phyloP scores from a whole-genome alignment of 2,797 vertebrate genomes.

The Apogon hyalosoma region DNA sequence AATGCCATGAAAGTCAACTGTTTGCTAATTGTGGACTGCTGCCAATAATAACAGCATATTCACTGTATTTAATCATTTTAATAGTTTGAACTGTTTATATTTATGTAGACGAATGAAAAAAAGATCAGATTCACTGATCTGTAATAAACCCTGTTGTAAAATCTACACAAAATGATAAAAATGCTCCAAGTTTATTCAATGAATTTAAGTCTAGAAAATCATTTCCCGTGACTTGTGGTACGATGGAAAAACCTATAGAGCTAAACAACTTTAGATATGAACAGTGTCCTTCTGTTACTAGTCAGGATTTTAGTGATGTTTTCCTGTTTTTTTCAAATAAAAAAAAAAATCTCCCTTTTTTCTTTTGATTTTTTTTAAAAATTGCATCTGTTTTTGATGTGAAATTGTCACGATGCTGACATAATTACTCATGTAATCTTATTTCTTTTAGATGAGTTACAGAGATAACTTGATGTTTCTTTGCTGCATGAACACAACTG shows the following conservation, averaged over 20 bases:
- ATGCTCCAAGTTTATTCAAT: slow-evolving; percentile 12
- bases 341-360: slow-evolving; percentile 23
- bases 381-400: slow-evolving; percentile 74
- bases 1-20: slow-evolving; percentile 34
- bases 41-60: slow-evolving; percentile 37
- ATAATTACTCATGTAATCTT: slow-evolving; percentile 69
- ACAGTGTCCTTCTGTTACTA: slow-evolving; percentile 49
- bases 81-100: slow-evolving; percentile 15
- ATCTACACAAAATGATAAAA: slow-evolving; percentile 36
- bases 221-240: slow-evolving; percentile 35
- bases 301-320: slow-evolving; percentile 41
- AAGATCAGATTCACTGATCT: slow-evolving; percentile 7
- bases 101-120: slow-evolving; percentile 21
- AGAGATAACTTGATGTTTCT: slow-evolving; percentile 85
- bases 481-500: slow-evolving; percentile 88
- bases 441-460: slow-evolving; percentile 80
- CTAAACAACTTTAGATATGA: slow-evolving; percentile 33
- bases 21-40: slow-evolving; percentile 49
- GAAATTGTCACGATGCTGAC: slow-evolving; percentile 65
- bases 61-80: slow-evolving; percentile 14
- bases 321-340: slow-evolving; percentile 52
- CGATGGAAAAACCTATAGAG: slow-evolving; percentile 20
- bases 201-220: slow-evolving; percentile 1
- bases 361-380: slow-evolving; percentile 60
- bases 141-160: slow-evolving; percentile 19